These are phyloP conservation scores for Erynnis tages DNA, from an alignment of 2,888 invertebrate species.

Conservation along the genomic window DNA sequence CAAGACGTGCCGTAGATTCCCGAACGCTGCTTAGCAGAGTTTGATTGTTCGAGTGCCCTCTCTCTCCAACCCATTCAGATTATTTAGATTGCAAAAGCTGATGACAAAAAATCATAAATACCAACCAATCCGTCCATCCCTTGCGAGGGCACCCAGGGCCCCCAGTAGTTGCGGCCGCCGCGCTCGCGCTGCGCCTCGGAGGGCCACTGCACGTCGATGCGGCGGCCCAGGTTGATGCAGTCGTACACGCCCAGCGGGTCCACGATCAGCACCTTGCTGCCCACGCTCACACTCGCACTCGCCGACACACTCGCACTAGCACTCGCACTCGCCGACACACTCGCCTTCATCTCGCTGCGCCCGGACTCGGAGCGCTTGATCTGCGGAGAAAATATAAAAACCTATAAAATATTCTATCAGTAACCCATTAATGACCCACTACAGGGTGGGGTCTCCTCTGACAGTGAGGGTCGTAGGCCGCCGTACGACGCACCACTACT, in stretches of 20 bases:
- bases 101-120: background rate
- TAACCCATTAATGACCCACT: no score
- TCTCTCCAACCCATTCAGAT: no score
- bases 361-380: constrained; percentile 72
- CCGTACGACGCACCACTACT: no score
- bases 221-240: constrained; percentile 92
- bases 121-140: constrained; percentile 95
- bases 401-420: no score
- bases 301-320: no score
- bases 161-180: constrained; percentile 94
- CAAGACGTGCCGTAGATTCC: no score
- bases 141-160: constrained; percentile 91
- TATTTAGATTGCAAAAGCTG: background rate
- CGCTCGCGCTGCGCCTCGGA: constrained; percentile 92
- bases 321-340: no score
- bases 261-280: constrained; percentile 70
- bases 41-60: no score
- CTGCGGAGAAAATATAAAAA: no score
- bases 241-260: constrained; percentile 88
- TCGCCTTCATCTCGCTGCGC: constrained; percentile 61
- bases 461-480: no score
- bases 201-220: constrained; percentile 98
- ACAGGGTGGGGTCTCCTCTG: no score
- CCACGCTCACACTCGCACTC: constrained; percentile 67
- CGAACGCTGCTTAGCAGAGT: no score